Conservation (phyloP, 2,797 vertebrate genomes). For the Cyprinodon diabolis region DNA sequence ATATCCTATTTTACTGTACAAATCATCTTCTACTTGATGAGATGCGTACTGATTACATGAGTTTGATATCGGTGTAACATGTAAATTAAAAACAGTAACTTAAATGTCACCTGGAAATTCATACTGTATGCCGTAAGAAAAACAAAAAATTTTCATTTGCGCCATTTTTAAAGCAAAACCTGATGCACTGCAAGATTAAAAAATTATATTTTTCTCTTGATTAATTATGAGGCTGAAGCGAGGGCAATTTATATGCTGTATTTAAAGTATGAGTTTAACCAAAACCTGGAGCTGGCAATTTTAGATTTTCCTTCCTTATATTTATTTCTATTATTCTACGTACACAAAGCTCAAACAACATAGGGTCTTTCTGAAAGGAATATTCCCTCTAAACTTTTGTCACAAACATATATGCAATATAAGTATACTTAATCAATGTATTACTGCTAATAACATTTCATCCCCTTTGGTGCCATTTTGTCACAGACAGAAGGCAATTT, state of each 20-base stretch:
- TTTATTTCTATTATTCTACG: background rate
- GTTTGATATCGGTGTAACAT: background rate
- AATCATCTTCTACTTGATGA: background rate
- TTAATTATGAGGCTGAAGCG: background rate
- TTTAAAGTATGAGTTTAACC: background rate
- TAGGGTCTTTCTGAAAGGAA: background rate
- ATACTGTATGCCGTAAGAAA: background rate
- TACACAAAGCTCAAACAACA: background rate
- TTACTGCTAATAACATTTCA: constrained; percentile 40
- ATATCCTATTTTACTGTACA: background rate
- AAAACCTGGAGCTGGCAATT: background rate
- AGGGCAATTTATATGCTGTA: background rate
- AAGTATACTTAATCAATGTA: constrained; percentile 24
- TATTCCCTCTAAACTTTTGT: constrained; percentile 2
- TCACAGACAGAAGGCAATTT: constrained; percentile 56
- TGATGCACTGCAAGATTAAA: background rate
- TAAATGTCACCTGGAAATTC: background rate
- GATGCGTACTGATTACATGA: background rate
- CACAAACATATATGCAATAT: background rate
- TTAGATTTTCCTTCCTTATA: background rate
- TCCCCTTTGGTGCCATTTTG: constrained; percentile 50
- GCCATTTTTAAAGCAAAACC: background rate
- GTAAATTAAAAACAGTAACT: background rate
- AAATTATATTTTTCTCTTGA: background rate
- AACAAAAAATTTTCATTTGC: background rate